Evolutionary conservation across 2,888 invertebrate genomes (phyloP), one percentile per base, ranked within the genome.

Genomic region (Oligia latruncula): DNA sequence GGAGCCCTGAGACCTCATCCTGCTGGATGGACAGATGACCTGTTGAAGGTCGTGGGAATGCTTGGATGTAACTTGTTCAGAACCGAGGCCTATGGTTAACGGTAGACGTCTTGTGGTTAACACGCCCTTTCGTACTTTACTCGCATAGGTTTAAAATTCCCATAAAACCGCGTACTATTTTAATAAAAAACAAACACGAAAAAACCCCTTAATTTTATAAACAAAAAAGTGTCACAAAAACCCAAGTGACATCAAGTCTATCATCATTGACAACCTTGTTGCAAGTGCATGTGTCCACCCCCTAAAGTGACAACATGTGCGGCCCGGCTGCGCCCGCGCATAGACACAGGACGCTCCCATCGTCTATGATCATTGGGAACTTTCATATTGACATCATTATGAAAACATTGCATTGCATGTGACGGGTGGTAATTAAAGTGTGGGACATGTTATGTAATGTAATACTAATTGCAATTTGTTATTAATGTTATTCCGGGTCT

Each of bases 221-320:
- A 49, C 46, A 74, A 82, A 82, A 78, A 74, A 64, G 2, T 29
- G 64, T 23, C 62, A 68, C 67, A 80, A 80, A 77, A 84, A 86
- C 46, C 58, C 4, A 9, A 43, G 64, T 46, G 80, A 80, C 84
- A 80, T 29, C 52, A 49, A 82, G 29, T 76, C 67, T 75, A 64
- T 79, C 68, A 75, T 75, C 67, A 67, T 78, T 79, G 81, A 74
- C 90, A 92, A 77, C 92, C 91, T 90, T 91, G 88, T 90, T 79
- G 82, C 86, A 91, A 92, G 91, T 94, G 94, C 95, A 95, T 94
- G 83, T 94, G 94, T 92, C 91, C 92, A 94, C 94, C 94, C 95
- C 95, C 94, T 91, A 90, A 91, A 86, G 91, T 89, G 90, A 84
- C 92, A 94, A 90, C 96, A 96, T 93, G 93, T 96, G 96, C 90